These are phyloP conservation scores for Tiliacea citrago DNA, from an alignment of 2,888 invertebrate species.

Conservation along the genomic window DNA sequence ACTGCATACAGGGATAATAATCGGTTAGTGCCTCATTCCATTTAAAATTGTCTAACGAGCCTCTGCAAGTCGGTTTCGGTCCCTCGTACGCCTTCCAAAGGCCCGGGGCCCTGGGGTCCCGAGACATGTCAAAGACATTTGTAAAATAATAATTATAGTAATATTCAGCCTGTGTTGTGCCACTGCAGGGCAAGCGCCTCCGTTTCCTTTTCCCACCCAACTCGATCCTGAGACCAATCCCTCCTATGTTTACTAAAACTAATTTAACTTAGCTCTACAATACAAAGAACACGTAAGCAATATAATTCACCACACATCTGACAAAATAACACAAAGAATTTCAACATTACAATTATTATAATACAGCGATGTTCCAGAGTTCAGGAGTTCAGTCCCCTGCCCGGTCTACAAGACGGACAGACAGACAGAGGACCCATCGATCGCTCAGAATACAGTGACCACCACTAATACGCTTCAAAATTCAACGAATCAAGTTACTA, in stretches of 20 bases:
- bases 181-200: too few species aligned
- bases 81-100: neutral
- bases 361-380: slow-evolving; percentile 35
- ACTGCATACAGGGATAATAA: neutral
- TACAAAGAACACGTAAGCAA: neutral
- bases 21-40: neutral
- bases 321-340: slow-evolving; percentile 23
- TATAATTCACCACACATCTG: neutral
- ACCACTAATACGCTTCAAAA: slow-evolving; percentile 38
- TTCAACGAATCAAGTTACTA: slow-evolving; percentile 53
- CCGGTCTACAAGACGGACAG: slow-evolving; percentile 36
- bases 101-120: too few species aligned
- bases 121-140: neutral
- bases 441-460: slow-evolving; percentile 56
- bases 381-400: slow-evolving; percentile 55
- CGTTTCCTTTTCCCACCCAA: neutral
- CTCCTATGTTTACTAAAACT: neutral
- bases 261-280: neutral
- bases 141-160: too few species aligned
- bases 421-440: slow-evolving; percentile 36
- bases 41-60: neutral
- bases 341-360: slow-evolving; percentile 23
- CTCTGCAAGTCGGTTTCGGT: neutral
- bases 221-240: neutral
- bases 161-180: neutral